phyloP scores from a whole-genome alignment of 1,140 invertebrate species.

The Pseudomyrmex flavicornis region DNA sequence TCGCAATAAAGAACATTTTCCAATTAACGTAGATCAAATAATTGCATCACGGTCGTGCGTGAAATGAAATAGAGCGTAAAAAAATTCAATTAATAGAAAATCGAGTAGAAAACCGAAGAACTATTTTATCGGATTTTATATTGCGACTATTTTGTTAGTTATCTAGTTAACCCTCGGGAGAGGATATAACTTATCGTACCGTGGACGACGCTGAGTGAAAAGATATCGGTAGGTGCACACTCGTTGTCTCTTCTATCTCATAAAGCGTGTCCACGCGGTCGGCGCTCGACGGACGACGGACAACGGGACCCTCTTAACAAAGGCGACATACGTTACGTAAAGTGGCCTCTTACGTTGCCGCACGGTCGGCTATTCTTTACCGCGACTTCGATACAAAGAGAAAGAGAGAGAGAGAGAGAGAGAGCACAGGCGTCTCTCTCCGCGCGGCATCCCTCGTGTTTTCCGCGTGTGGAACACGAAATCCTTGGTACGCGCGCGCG shows the following conservation, averaged over 20 bases:
- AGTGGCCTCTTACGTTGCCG: slow-evolving; percentile 67
- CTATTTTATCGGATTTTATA: neutral
- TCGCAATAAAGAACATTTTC: slow-evolving; percentile 1
- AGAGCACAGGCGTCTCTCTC: neutral
- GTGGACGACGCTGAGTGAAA: neutral
- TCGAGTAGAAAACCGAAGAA: neutral
- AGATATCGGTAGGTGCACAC: slow-evolving; percentile 3
- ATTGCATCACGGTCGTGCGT: slow-evolving; percentile 1
- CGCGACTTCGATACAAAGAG: slow-evolving; percentile 56
- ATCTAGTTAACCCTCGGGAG: neutral
- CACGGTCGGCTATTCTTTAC: slow-evolving; percentile 72
- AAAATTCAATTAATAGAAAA: neutral
- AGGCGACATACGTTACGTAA: slow-evolving; percentile 77
- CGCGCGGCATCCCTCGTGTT: neutral
- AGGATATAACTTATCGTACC: slow-evolving; percentile 8
- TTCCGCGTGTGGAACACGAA: neutral
- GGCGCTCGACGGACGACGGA: slow-evolving; percentile 11
- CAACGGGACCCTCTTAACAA: slow-evolving; percentile 70
- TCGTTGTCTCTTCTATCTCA: slow-evolving; percentile 31
- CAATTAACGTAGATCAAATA: slow-evolving; percentile 23
- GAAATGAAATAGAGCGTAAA: neutral
- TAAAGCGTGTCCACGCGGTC: slow-evolving; percentile 18
- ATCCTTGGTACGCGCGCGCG: too few relatives aligned
- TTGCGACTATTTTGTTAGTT: neutral
- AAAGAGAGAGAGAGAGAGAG: too few relatives aligned